Evolutionary conservation across 2,113 vertebrate species (phyloP).

Genomic region (Planiliza haematocheilus): DNA sequence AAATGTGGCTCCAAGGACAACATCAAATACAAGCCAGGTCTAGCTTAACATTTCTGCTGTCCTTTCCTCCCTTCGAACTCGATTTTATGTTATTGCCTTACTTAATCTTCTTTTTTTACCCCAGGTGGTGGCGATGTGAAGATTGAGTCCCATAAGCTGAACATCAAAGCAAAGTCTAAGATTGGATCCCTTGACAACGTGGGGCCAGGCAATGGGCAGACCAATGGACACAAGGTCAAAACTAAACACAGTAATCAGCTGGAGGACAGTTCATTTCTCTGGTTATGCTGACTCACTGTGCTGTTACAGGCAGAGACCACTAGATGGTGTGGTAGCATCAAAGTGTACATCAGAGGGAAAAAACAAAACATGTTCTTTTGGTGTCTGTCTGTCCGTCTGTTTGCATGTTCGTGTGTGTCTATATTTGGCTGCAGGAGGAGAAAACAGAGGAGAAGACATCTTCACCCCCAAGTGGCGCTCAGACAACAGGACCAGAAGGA

Average conservation of each 20-base stretch:
- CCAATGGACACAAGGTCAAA: slow-evolving; percentile 87
- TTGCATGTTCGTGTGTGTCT: slow-evolving; percentile 4
- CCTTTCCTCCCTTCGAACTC: neutral
- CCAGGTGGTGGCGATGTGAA: slow-evolving; percentile 93
- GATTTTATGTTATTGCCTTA: neutral
- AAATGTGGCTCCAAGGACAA: slow-evolving; percentile 97
- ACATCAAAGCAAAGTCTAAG: slow-evolving; percentile 92
- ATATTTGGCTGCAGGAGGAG: slow-evolving; percentile 82
- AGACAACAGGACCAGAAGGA: slow-evolving; percentile 72
- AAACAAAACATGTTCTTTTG: neutral
- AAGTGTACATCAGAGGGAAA: neutral
- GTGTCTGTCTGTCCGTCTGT: slow-evolving; percentile 24
- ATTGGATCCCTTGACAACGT: slow-evolving; percentile 91
- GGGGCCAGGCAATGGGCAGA: slow-evolving; percentile 81
- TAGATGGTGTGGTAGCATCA: slow-evolving; percentile 49
- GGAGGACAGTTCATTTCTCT: neutral
- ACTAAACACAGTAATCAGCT: neutral
- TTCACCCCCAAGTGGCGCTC: slow-evolving; percentile 80
- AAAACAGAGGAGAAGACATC: slow-evolving; percentile 81
- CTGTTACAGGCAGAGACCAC: slow-evolving; percentile 37
- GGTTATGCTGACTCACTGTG: slow-evolving; percentile 59
- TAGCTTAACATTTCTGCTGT: neutral
- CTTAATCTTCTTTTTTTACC: neutral
- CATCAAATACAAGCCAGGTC: slow-evolving; percentile 95
- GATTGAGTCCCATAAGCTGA: slow-evolving; percentile 90